A percentile compares a stretch with the other conserved stretches of the same genome.
phyloP scores from a whole-genome alignment of 2,797 vertebrate species.

The Podargus strigoides region DNA sequence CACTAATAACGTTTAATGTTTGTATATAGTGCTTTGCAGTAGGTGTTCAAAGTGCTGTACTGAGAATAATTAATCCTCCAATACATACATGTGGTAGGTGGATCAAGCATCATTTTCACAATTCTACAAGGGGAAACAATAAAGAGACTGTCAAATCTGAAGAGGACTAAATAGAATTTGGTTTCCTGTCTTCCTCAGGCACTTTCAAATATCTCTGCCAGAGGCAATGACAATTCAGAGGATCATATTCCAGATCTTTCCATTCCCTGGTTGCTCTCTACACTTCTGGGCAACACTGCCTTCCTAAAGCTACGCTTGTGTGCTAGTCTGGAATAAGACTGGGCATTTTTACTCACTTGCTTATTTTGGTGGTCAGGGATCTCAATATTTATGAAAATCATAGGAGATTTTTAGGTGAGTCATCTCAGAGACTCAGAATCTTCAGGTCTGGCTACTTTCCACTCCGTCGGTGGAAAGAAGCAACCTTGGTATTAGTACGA shows the following conservation, averaged over 20 bases:
- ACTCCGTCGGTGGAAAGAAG: not conserved
- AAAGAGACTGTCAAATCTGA: slow-evolving; percentile 27
- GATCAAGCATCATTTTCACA: slow-evolving; percentile 16
- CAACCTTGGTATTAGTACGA: not conserved
- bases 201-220: not conserved
- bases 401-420: not conserved
- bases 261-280: not conserved
- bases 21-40: not conserved
- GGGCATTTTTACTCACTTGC: not conserved
- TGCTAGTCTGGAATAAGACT: not conserved
- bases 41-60: slow-evolving; percentile 1
- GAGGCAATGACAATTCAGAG: not conserved
- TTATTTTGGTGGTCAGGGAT: not conserved
- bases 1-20: slow-evolving; percentile 9
- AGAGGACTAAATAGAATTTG: slow-evolving; percentile 1
- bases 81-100: slow-evolving; percentile 17
- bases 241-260: not conserved
- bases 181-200: not conserved
- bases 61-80: slow-evolving; percentile 36
- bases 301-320: not conserved
- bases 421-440: not conserved
- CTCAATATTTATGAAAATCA: not conserved
- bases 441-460: not conserved
- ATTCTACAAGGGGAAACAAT: not conserved
- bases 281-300: not conserved